Evolutionary conservation across 1,140 invertebrate genomes (phyloP).

Genomic region (Trachymyrmex cornetzi): DNA sequence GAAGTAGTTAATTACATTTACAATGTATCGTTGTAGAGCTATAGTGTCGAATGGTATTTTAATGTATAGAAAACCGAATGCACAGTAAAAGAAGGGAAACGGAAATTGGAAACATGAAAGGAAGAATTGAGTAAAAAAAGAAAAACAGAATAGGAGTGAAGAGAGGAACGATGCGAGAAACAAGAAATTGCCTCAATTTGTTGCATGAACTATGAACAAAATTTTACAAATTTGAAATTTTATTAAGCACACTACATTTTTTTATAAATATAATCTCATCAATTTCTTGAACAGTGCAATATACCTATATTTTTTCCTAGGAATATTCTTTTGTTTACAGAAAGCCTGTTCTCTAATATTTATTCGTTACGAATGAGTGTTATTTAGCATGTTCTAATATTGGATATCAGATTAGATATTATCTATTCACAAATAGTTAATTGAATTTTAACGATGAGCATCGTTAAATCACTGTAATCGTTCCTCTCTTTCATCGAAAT

Average conservation of each 20-base stretch:
- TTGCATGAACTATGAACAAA: not conserved
- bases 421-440: not conserved
- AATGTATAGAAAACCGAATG: constrained; percentile 54
- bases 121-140: constrained; percentile 61
- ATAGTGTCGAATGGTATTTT: constrained; percentile 61
- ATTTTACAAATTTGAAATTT: not conserved
- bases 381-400: constrained; percentile 1
- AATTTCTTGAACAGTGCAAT: not conserved
- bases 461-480: not conserved
- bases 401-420: not conserved
- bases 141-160: not conserved
- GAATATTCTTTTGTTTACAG: not conserved
- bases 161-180: constrained; percentile 1
- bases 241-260: not conserved
- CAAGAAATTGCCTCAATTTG: not conserved
- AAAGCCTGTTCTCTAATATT: not conserved
- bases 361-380: not conserved
- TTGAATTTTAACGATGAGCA: not conserved
- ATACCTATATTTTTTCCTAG: not conserved
- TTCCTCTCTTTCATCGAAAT: constrained; percentile 57
- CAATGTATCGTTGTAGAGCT: constrained; percentile 55
- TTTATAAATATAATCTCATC: not conserved
- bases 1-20: constrained; percentile 60
- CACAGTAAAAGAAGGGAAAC: constrained; percentile 17
- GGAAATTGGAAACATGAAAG: constrained; percentile 16